Evolutionary conservation across 2,888 invertebrate species (phyloP), one percentile per base, ranked within the genome.

Genomic region (Polymixis flavicincta): DNA sequence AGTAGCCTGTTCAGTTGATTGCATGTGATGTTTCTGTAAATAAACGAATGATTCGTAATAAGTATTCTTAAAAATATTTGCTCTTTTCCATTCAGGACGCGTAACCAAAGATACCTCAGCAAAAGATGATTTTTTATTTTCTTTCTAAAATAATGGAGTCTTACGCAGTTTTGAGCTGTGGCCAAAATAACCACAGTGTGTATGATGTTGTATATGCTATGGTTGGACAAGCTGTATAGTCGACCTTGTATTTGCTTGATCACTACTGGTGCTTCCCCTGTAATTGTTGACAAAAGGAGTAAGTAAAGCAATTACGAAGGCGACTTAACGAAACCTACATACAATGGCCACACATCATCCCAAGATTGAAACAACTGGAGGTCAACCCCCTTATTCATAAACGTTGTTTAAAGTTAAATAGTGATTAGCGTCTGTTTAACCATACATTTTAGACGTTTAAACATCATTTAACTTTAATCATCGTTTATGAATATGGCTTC

Each of bases 1-100:
- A 96, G 95, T 65, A 96, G 97, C 77, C 94, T 95, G 5, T 96
- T 94, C 42, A 97, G 90, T 88, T 97, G 95, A 81, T 96, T 95
- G 79, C 95, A 95, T 50, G 95, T 94, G 68, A 96, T 96, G 59
- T 95, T 93, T 14, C 96, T 96, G 92, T 0, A 80, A 89, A 71
- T 28, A 54, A 71, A 67, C 14, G 6, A n/a, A 59, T 4, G 9
- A 17, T n/a, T 13, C 11, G 32, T 32, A 32, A 32, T 25, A 70
- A 8, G 7, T 54, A 28, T 13, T 8, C n/a, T 52, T 50, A 32
- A 13, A 28, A 59, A 6, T 59, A 32, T 59, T 7, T 32, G 2
- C 2, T 32, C 13, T 59, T 32, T 32, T 59, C 22, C 8, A 60
- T 60, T 22, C 60, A 59, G 59, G 11, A 59, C 6, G 0, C 6